Percentiles rank a stretch among this genome's conserved stretches.
Conservation (phyloP, 2,797 vertebrate species). For the Pseudochirops corinnae region DNA sequence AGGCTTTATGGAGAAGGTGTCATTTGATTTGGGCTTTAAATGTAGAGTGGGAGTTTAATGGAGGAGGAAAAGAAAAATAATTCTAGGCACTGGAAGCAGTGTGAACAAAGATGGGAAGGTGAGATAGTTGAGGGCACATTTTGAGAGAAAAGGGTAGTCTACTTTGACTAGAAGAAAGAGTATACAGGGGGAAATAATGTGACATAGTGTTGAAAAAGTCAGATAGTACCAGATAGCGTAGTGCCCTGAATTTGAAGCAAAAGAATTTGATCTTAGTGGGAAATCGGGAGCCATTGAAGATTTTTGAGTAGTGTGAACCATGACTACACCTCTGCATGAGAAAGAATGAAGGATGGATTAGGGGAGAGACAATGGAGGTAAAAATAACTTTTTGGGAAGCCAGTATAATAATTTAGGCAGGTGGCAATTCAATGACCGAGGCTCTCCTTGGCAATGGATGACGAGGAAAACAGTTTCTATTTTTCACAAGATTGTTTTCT, state of each 20-base stretch:
- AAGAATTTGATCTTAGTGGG: background rate
- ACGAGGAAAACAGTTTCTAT: background rate
- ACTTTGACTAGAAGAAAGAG: background rate
- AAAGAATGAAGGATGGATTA: background rate
- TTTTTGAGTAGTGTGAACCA: background rate
- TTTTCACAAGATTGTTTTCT: background rate
- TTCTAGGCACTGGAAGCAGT: background rate
- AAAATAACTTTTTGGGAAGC: background rate
- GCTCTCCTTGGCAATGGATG: background rate
- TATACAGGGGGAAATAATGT: background rate
- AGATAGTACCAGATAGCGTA: background rate
- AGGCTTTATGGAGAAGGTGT: background rate
- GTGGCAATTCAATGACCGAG: background rate
- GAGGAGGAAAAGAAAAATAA: background rate
- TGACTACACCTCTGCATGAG: background rate
- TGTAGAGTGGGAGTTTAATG: background rate
- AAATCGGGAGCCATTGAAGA: background rate
- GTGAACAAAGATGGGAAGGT: background rate
- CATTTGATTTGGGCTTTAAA: background rate
- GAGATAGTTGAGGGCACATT: background rate
- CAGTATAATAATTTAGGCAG: background rate
- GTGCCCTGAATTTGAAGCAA: background rate
- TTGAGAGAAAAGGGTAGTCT: background rate
- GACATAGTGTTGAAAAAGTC: background rate
- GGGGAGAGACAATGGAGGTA: background rate